phyloP scores from a whole-genome alignment of 2,888 invertebrate genomes.

The Prosopocoilus inquinatus region DNA sequence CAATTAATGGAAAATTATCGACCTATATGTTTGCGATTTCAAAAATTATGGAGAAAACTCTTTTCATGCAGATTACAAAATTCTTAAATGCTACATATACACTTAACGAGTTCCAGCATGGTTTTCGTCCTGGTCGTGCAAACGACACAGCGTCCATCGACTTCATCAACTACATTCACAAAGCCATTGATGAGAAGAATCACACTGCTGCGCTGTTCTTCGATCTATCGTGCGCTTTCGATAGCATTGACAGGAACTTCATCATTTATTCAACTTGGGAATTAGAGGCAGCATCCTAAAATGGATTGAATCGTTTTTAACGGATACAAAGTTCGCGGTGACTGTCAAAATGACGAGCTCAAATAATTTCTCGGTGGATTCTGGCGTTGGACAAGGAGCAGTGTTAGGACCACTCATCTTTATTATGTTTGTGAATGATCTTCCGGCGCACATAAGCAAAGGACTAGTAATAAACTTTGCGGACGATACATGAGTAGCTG shows the following conservation, averaged over 20 bases:
- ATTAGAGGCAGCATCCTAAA: background rate
- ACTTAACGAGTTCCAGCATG: too few relatives aligned
- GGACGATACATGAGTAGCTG: background rate
- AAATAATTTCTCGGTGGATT: background rate
- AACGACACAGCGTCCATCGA: too few relatives aligned
- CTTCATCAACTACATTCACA: too few relatives aligned
- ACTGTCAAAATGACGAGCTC: background rate
- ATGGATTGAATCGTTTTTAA: background rate
- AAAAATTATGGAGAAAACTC: too few relatives aligned
- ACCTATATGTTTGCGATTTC: too few relatives aligned
- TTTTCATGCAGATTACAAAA: too few relatives aligned
- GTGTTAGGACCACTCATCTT: background rate
- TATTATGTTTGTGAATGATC: background rate
- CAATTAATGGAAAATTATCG: too few relatives aligned
- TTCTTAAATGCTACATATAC: too few relatives aligned
- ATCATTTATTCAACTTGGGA: background rate
- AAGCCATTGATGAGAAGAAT: background rate
- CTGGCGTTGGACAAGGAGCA: background rate
- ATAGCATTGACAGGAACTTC: background rate
- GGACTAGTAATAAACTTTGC: background rate
- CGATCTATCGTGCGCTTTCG: background rate
- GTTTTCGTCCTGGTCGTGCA: too few relatives aligned
- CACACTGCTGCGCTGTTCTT: background rate
- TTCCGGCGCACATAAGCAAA: background rate
- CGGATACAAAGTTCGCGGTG: background rate